These are phyloP conservation scores for Dufourea novaeangliae DNA, from an alignment of 1,140 invertebrate genomes.

Conservation along the genomic window DNA sequence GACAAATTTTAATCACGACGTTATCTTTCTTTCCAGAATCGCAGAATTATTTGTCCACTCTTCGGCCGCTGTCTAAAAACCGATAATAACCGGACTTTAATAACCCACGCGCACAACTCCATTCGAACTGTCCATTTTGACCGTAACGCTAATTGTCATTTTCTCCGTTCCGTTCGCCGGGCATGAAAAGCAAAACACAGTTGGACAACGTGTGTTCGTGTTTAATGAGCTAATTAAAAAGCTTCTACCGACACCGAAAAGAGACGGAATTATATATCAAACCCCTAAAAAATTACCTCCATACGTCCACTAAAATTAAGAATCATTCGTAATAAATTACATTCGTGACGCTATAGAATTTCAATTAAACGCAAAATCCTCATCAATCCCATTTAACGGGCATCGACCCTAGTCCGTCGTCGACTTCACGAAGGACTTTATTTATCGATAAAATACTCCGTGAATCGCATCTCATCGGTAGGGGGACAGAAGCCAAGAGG, in stretches of 20 bases:
- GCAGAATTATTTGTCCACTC: not conserved
- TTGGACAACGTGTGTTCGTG: constrained; percentile 51
- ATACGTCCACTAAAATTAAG: constrained; percentile 20
- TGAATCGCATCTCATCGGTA: not conserved
- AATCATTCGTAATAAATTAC: constrained; percentile 3
- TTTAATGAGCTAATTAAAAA: constrained; percentile 43
- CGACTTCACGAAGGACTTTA: no score
- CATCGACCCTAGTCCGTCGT: no score
- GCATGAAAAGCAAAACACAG: constrained; percentile 45
- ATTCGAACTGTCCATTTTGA: constrained; percentile 44
- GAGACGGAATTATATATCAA: constrained; percentile 42
- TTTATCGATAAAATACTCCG: not conserved
- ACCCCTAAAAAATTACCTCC: not conserved
- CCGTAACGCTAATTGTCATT: constrained; percentile 56
- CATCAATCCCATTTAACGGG: not conserved
- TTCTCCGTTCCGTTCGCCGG: constrained; percentile 32
- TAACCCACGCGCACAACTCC: constrained; percentile 35
- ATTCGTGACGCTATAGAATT: no score
- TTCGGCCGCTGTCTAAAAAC: constrained; percentile 32
- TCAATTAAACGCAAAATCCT: not conserved
- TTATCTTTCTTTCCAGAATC: not conserved
- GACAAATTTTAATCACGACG: not conserved
- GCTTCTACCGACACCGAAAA: constrained; percentile 10
- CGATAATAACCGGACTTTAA: constrained; percentile 36
- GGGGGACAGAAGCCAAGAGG: constrained; percentile 7